Conservation (phyloP, 2,888 invertebrate genomes). For the Craniophora ligustri region DNA sequence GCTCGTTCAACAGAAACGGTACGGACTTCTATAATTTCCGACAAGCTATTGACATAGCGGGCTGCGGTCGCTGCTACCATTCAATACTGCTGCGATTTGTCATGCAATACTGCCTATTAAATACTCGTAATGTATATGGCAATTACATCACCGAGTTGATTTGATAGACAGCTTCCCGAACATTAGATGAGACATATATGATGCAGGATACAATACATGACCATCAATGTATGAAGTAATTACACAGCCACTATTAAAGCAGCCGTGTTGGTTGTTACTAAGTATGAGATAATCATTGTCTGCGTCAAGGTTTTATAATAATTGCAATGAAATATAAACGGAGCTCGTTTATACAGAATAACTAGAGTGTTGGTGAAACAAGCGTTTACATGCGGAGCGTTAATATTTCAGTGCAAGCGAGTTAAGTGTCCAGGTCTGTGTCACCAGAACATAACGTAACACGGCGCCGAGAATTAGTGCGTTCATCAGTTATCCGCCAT, state of each 20-base stretch:
- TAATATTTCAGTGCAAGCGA: slow-evolving; percentile 27
- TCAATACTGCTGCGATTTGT: slow-evolving; percentile 39
- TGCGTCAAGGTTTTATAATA: slow-evolving; percentile 39
- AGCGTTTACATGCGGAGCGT: slow-evolving; percentile 17
- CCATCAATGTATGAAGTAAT: slow-evolving; percentile 28
- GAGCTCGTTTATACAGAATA: slow-evolving; percentile 10
- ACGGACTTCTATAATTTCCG: slow-evolving; percentile 17
- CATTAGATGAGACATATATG: slow-evolving; percentile 25
- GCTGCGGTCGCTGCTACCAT: slow-evolving; percentile 33
- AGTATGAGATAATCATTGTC: slow-evolving; percentile 24
- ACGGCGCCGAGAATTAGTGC: slow-evolving; percentile 31
- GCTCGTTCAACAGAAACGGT: slow-evolving; percentile 4
- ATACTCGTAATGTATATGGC: slow-evolving; percentile 16
- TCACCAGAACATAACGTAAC: slow-evolving; percentile 39
- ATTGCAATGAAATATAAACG: slow-evolving; percentile 25
- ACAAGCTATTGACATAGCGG: slow-evolving; percentile 3
- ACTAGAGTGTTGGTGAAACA: slow-evolving; percentile 6
- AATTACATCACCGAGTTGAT: slow-evolving; percentile 22
- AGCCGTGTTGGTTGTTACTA: slow-evolving; percentile 10
- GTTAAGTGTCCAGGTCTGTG: slow-evolving; percentile 29
- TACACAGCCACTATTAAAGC: slow-evolving; percentile 26
- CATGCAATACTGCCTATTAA: slow-evolving; percentile 32
- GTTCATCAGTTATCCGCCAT: slow-evolving; percentile 46
- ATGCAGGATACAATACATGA: slow-evolving; percentile 12
- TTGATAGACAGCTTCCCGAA: slow-evolving; percentile 37